phyloP scores from a whole-genome alignment of 2,797 vertebrate species.

The Tadarida brasiliensis region DNA sequence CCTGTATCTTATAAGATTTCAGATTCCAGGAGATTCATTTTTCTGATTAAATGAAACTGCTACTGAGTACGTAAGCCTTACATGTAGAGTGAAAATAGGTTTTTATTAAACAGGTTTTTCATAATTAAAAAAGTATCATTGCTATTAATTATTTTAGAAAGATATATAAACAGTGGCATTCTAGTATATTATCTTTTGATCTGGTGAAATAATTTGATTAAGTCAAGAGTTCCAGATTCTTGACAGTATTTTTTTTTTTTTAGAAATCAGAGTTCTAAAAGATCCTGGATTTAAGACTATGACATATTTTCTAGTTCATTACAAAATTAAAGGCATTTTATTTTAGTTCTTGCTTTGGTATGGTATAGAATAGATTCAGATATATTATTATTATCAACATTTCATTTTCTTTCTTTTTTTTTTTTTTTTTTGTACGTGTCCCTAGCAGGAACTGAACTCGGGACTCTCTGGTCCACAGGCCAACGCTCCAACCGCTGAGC shows the following conservation, averaged over 20 bases:
- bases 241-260: neutral
- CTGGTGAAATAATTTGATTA: constrained; percentile 37
- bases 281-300: constrained; percentile 22
- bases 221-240: constrained; percentile 36
- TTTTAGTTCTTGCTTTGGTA: constrained; percentile 46
- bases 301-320: constrained; percentile 50
- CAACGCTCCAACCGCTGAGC: no score
- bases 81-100: neutral
- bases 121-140: neutral
- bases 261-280: constrained; percentile 36
- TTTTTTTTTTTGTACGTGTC: no score
- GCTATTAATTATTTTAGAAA: constrained; percentile 36
- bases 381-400: neutral
- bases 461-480: no score
- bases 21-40: constrained; percentile 43
- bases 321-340: constrained; percentile 19
- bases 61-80: neutral
- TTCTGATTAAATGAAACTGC: constrained; percentile 49
- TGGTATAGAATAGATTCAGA: constrained; percentile 9
- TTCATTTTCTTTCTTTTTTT: no score
- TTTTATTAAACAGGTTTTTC: constrained; percentile 40
- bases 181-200: constrained; percentile 8
- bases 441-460: no score
- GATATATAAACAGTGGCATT: constrained; percentile 9
- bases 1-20: constrained; percentile 48